Evolutionary conservation across 1,140 invertebrate genomes (phyloP).

Genomic region (Tetranychus urticae): DNA sequence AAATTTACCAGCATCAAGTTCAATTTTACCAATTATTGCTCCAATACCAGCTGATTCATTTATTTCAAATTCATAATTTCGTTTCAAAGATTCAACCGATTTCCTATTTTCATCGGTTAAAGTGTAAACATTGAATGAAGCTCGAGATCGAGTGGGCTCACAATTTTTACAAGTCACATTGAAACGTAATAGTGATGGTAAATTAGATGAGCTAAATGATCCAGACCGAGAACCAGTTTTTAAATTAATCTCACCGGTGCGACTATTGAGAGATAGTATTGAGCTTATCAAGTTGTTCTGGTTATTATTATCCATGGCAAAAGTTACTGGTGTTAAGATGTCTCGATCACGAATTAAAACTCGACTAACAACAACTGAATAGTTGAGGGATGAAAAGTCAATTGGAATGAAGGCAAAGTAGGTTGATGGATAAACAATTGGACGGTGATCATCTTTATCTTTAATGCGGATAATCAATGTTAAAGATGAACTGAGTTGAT

Average conservation of each 20-base stretch:
- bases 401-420: too few species aligned
- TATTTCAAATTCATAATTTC: background rate
- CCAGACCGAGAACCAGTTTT: background rate
- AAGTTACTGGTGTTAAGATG: too few species aligned
- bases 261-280: background rate
- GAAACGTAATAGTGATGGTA: background rate
- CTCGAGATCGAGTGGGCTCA: background rate
- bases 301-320: too few species aligned
- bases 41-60: background rate
- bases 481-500: constrained; percentile 50
- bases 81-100: background rate
- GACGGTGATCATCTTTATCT: constrained; percentile 74
- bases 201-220: background rate
- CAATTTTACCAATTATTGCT: background rate
- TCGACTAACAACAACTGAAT: too few species aligned
- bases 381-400: too few species aligned
- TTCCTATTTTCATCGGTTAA: background rate
- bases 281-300: constrained; percentile 11
- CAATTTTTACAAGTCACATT: background rate
- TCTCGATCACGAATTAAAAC: too few species aligned
- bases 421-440: constrained; percentile 54
- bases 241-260: background rate
- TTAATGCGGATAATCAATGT: constrained; percentile 51
- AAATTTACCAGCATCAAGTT: background rate
- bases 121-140: background rate